A percentile compares a stretch with the other conserved stretches of the same genome.
These are phyloP conservation scores for Scolopax rusticola DNA, from an alignment of 2,797 vertebrate genomes.

Conservation along the genomic window DNA sequence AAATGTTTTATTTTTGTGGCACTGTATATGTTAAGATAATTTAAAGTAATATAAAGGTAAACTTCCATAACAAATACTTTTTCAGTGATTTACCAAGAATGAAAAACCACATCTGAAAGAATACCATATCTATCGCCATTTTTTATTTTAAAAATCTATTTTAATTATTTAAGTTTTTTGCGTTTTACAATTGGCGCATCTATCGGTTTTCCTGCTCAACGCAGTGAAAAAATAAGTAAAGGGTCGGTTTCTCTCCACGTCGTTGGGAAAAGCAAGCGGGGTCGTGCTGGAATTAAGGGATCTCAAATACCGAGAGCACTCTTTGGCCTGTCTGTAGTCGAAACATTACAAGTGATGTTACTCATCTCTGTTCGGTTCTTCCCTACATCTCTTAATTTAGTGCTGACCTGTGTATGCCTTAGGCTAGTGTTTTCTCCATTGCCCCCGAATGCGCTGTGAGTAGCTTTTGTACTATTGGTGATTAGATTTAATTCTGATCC, in stretches of 20 bases:
- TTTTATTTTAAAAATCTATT: conserved; percentile 72
- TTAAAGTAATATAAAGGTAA: conserved; percentile 81
- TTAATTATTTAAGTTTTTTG: conserved; percentile 73
- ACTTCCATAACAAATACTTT: conserved; percentile 76
- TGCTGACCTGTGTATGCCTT: conserved; percentile 77
- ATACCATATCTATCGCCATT: conserved; percentile 75
- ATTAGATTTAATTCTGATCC: conserved; percentile 79
- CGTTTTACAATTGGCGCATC: conserved; percentile 72
- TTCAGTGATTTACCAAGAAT: conserved; percentile 73
- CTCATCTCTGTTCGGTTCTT: conserved; percentile 74
- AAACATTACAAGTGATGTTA: conserved; percentile 60
- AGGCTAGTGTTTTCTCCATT: conserved; percentile 84
- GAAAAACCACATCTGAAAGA: conserved; percentile 73
- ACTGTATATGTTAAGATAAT: conserved; percentile 86
- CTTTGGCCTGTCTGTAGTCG: conserved; percentile 70
- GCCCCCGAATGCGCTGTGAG: conserved; percentile 75
- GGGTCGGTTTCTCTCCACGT: conserved; percentile 68
- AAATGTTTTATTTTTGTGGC: conserved; percentile 85
- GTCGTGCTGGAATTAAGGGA: conserved; percentile 52
- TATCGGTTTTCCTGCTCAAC: conserved; percentile 71
- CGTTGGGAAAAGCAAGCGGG: conserved; percentile 54
- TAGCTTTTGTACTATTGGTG: conserved; percentile 86
- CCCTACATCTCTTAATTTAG: conserved; percentile 76
- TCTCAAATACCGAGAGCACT: conserved; percentile 47
- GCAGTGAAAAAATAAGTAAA: conserved; percentile 75